Conservation (phyloP, 1,140 invertebrate species). For the Harpegnathos saltator region DNA sequence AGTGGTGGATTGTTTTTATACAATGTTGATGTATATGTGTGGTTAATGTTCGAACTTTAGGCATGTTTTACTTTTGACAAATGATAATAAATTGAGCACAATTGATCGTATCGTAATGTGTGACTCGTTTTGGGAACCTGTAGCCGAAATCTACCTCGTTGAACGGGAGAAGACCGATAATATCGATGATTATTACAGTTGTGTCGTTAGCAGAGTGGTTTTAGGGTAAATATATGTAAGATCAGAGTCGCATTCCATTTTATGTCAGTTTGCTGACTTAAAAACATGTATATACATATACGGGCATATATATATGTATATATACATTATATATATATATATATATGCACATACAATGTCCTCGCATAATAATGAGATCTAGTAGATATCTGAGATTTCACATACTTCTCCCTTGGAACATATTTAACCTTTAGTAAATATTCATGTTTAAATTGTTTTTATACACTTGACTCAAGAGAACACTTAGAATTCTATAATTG, state of each 20-base stretch:
- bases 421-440: neutral
- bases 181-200: slow-evolving; percentile 81
- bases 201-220: slow-evolving; percentile 82
- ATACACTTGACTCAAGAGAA: too few species aligned
- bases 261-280: too few species aligned
- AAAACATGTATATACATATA: too few species aligned
- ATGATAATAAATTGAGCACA: slow-evolving; percentile 24
- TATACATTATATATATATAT: too few species aligned
- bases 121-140: slow-evolving; percentile 81
- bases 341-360: too few species aligned
- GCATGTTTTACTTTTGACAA: slow-evolving; percentile 74
- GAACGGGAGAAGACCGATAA: slow-evolving; percentile 74
- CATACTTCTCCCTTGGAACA: neutral
- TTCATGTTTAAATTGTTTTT: too few species aligned
- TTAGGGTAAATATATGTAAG: slow-evolving; percentile 76
- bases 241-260: neutral
- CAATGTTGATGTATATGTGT: slow-evolving; percentile 31
- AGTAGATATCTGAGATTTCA: neutral
- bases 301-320: too few species aligned
- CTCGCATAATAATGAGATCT: too few species aligned
- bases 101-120: slow-evolving; percentile 74
- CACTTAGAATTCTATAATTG: too few species aligned
- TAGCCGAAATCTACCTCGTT: slow-evolving; percentile 82
- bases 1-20: slow-evolving; percentile 72
- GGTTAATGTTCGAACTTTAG: slow-evolving; percentile 62